These are phyloP conservation scores for Neolamprologus brichardi DNA, from an alignment of 2,113 vertebrate species.

Conservation along the genomic window DNA sequence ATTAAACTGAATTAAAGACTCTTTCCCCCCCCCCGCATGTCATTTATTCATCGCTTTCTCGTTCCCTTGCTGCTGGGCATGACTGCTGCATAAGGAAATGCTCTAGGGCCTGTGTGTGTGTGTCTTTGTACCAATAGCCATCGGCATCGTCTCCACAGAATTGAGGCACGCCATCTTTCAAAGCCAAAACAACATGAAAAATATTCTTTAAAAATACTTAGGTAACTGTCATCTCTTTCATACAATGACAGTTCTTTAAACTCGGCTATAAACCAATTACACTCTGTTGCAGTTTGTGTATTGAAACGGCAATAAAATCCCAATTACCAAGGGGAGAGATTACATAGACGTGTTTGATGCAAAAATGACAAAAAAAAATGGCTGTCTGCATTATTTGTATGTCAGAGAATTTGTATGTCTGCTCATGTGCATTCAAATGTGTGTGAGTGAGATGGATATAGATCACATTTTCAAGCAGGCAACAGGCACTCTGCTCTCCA, in stretches of 20 bases:
- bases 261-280: not conserved
- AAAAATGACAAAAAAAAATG: not conserved
- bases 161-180: not conserved
- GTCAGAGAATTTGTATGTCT: not conserved
- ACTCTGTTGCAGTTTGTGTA: not conserved
- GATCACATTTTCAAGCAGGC: not conserved
- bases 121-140: constrained; percentile 7
- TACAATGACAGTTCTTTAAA: not conserved
- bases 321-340: not conserved
- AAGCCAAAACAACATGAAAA: not conserved
- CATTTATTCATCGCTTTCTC: constrained; percentile 25
- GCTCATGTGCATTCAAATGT: not conserved
- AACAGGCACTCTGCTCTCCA: not conserved
- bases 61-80: constrained; percentile 10
- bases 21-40: not conserved
- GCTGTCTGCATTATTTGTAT: not conserved
- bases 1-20: constrained; percentile 53
- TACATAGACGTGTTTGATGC: not conserved
- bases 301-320: not conserved
- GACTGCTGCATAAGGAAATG: constrained; percentile 13
- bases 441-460: not conserved
- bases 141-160: constrained; percentile 4
- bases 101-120: not conserved
- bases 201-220: not conserved
- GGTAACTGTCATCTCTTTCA: not conserved